Evolutionary conservation across 92 coral and sea anemone species (phyloP), one percentile per base, ranked within the genome.

Genomic region (Heliopora coerulea): DNA sequence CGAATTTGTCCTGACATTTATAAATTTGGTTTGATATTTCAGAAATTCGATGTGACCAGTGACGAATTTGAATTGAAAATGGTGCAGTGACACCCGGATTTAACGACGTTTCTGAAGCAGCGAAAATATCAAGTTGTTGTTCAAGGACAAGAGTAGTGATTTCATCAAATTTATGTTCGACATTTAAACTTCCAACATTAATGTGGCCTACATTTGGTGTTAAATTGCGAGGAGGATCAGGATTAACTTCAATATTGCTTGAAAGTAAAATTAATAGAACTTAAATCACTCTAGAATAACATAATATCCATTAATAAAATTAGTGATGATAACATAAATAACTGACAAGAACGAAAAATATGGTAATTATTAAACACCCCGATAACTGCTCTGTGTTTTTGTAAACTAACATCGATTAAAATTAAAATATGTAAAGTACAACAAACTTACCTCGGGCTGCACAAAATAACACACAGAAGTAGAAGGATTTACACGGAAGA

Each of bases 371-470:
- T 56, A 31, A 72, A 72, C 14, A 17, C 6, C 62, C 78, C 78
- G 59, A 72, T 29, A 59, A 0, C 13, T 29, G 65, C 65, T 59
- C 65, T 59, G 17, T 59, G 29, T 8, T 8, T 30, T 59, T 10
- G 39, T 30, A 59, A 59, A 29, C 40, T 59, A 59, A 59, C 65
- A 39, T 15, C 65, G 39, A 59, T 26, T 26, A 26, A 58, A 23
- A 25, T 26, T 40, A 13, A 37, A 23, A 8, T 54, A 54, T 31
- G 2, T 27, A 72, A 3, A 54, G 54, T 29, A 54, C 1, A 26
- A 3, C 1, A 54, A n/a, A 15, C 78, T 72, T 73, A 73, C 65
- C 65, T 73, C 79, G 62, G 32, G 65, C 79, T 73, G 79, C 79
- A 29, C 67, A 61, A 61, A 25, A 18, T 2, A 7, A 61, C 67